Percentiles rank a stretch among this genome's conserved stretches.
Evolutionary conservation across 2,113 vertebrate genomes (phyloP).

Genomic region (Vulpes vulpes): DNA sequence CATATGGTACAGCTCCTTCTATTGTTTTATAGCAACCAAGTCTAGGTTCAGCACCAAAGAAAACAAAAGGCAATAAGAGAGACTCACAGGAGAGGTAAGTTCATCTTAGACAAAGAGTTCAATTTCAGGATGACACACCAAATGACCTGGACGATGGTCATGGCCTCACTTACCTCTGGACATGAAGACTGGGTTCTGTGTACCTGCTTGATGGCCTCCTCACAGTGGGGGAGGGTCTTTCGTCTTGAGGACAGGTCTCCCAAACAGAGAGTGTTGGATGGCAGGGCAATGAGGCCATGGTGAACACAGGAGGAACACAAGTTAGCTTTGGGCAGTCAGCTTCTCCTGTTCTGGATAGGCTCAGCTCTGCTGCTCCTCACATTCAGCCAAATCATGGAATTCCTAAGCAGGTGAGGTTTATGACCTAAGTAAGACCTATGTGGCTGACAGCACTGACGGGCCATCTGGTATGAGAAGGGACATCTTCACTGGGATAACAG

Average conservation of each 20-base stretch:
- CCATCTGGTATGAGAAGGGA: neutral
- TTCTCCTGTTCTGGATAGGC: neutral
- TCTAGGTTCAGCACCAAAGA: neutral
- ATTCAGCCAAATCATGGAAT: neutral
- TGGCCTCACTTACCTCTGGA: constrained; percentile 88
- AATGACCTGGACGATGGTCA: fast-evolving
- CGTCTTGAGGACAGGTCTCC: constrained; percentile 88
- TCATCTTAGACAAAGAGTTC: neutral
- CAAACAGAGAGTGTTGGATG: constrained; percentile 89
- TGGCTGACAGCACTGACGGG: neutral
- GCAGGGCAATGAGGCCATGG: constrained; percentile 85
- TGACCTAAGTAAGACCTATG: neutral
- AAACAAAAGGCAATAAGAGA: neutral
- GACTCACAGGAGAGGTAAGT: neutral
- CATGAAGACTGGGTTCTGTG: constrained; percentile 87
- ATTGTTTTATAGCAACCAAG: neutral
- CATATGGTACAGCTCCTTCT: neutral
- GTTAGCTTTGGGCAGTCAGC: neutral
- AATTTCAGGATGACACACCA: neutral
- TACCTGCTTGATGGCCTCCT: constrained; percentile 96
- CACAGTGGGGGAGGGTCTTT: constrained; percentile 96
- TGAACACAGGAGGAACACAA: neutral
- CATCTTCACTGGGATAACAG: neutral
- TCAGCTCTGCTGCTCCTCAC: neutral
- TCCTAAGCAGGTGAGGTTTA: neutral